These are phyloP conservation scores for Sarcophaga variegata DNA, from an alignment of 2,888 invertebrate species.

Conservation along the genomic window DNA sequence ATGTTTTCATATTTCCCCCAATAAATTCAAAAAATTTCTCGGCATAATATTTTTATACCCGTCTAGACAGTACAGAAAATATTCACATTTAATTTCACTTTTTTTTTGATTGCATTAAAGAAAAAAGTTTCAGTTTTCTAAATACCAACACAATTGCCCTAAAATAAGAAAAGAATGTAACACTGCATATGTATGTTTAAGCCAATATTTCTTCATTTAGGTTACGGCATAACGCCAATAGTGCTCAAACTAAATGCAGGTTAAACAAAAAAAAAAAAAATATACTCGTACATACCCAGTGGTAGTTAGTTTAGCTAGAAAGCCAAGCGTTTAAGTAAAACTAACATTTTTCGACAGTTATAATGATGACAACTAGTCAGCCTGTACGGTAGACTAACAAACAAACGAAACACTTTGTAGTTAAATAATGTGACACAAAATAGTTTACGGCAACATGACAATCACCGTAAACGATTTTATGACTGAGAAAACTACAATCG, in stretches of 20 bases:
- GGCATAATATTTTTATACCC: conserved; percentile 36
- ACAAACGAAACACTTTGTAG: conserved; percentile 30
- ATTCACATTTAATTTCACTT: conserved; percentile 13
- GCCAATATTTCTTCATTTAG: conserved; percentile 56
- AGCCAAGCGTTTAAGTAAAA: conserved; percentile 16
- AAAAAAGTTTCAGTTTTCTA: conserved; percentile 1
- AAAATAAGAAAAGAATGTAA: not conserved
- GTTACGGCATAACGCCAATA: conserved; percentile 53
- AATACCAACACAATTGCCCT: not conserved
- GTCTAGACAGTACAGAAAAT: conserved; percentile 53
- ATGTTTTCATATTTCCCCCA: not conserved
- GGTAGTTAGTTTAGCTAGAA: not conserved
- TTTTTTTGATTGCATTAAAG: conserved; percentile 17
- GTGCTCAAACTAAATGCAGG: conserved; percentile 1
- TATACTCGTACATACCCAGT: not conserved
- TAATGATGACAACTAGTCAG: not conserved
- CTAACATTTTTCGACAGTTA: conserved; percentile 7
- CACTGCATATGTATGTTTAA: conserved; percentile 16
- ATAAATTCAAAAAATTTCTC: not conserved
- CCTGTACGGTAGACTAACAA: not conserved
- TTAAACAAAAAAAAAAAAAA: conserved; percentile 15
- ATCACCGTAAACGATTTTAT: conserved; percentile 43
- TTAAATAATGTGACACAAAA: conserved; percentile 49
- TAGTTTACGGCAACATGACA: conserved; percentile 52
- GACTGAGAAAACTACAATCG: conserved; percentile 13